Evolutionary conservation across 64 coral and sea anemone genomes (phyloP).

Genomic region (Exaiptasia diaphana): DNA sequence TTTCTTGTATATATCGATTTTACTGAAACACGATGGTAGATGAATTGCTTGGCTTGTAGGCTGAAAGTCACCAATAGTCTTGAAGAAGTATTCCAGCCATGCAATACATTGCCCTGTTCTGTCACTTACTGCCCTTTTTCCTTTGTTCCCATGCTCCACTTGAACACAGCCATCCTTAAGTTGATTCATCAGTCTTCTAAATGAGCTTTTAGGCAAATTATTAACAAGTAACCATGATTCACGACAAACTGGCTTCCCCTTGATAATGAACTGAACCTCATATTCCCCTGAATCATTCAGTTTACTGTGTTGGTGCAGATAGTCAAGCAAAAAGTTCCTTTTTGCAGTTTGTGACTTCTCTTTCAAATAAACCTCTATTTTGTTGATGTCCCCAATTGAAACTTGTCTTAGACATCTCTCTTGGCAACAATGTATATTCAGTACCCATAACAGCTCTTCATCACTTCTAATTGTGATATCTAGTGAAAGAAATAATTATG

Average conservation of each 20-base stretch:
- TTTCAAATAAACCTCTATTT: background rate
- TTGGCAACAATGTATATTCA: background rate
- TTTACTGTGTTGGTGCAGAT: background rate
- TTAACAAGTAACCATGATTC: background rate
- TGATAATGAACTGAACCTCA: background rate
- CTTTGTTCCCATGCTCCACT: constrained; percentile 36
- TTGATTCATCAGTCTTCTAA: constrained; percentile 7
- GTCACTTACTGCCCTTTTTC: background rate
- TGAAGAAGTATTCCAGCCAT: constrained; percentile 24
- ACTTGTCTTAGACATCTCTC: constrained; percentile 1
- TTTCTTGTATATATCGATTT: background rate
- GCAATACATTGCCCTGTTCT: constrained; percentile 16
- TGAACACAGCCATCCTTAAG: background rate
- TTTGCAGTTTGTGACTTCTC: background rate
- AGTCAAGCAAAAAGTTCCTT: background rate
- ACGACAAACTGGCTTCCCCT: background rate
- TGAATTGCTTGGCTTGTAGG: constrained; percentile 12
- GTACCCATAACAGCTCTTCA: constrained; percentile 10
- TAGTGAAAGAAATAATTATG: background rate
- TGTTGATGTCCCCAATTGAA: background rate
- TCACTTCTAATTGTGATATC: background rate
- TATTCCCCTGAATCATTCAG: background rate
- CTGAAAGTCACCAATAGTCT: constrained; percentile 7
- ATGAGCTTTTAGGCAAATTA: background rate
- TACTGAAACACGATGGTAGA: constrained; percentile 25